These are phyloP conservation scores for Coryphaenoides rupestris DNA, from an alignment of 2,113 vertebrate species.

Conservation along the genomic window DNA sequence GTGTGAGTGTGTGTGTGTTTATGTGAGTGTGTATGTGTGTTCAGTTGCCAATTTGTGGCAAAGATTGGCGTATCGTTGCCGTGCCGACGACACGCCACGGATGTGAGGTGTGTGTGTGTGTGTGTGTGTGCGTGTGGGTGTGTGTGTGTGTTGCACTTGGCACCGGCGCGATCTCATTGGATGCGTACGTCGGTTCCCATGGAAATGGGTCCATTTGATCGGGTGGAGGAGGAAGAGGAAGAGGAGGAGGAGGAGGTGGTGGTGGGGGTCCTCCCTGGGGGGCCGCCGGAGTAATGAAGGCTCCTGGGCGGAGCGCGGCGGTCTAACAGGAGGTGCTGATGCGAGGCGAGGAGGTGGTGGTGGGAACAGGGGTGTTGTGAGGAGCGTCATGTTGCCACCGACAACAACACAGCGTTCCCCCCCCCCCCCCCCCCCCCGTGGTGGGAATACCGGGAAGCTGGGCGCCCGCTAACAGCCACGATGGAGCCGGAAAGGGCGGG, in stretches of 20 bases:
- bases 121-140: constrained; percentile 64
- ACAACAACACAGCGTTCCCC: constrained; percentile 41
- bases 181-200: constrained; percentile 81
- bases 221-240: constrained; percentile 75
- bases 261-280: constrained; percentile 62
- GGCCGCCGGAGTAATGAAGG: constrained; percentile 76
- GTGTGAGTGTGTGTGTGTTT: constrained; percentile 36
- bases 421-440: constrained; percentile 50
- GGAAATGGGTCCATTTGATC: constrained; percentile 81
- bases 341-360: constrained; percentile 61
- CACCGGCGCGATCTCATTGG: constrained; percentile 90
- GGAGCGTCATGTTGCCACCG: constrained; percentile 63
- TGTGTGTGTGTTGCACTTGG: constrained; percentile 58
- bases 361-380: constrained; percentile 63
- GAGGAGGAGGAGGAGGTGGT: constrained; percentile 66
- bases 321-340: constrained; percentile 77
- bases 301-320: constrained; percentile 69
- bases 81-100: constrained; percentile 80
- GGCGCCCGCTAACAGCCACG: too few species aligned
- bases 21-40: constrained; percentile 57
- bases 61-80: constrained; percentile 76
- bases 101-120: constrained; percentile 71
- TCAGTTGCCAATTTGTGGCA: constrained; percentile 71
- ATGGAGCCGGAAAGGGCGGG: too few species aligned
- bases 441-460: neutral